Base-by-base conservation (phyloP, 2,797 vertebrate species). In the Saguinus oedipus region DNA sequence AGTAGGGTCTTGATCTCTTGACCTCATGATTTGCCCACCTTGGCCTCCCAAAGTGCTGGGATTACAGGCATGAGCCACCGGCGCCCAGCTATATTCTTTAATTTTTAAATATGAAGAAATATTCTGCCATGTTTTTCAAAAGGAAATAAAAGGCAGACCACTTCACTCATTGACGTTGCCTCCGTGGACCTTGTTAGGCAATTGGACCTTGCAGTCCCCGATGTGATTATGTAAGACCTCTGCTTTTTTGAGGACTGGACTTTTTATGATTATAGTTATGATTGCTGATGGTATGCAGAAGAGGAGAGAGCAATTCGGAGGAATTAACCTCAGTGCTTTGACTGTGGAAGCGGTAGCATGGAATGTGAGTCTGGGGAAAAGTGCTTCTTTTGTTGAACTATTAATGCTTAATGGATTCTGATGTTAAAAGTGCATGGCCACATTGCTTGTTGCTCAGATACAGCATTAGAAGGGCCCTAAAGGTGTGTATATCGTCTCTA, bases 351-450 rank as follows among this genome's bases (percentile, higher is more conserved):
- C 57, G n/a, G 78, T 46, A 50, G 57, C 44, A 0, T 79, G 81
- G 92, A 94, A 76, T 61, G 42, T 42, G 44, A 50, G 42, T 78
- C 81, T 88, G 87, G 84, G 79, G 15, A 22, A 78, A 78, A 93
- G 44, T 74, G 17, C 36, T 85, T 92, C 42, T 44, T 94, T 88
- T 87, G 93, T 59, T 96, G 92, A 85, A 78, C 22, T 53, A 1
- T n/a, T 87, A 82, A 76, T 64, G 53, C 33, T 1, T 50, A 26
- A 36, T 88, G 48, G 13, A 14, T 76, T 93, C 39, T 50, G 74
- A 59, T 61, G 33, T 92, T 86, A 36, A 22, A 80, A 85, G 59
- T 92, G 17, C 10, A 0, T 19, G 79, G 27, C 44, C 24, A 4
- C 9, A 4, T 57, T 74, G n/a, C 50, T 75, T 33, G 44, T 44